phyloP scores from a whole-genome alignment of 2,888 invertebrate species.

The Eristalis intricaria region DNA sequence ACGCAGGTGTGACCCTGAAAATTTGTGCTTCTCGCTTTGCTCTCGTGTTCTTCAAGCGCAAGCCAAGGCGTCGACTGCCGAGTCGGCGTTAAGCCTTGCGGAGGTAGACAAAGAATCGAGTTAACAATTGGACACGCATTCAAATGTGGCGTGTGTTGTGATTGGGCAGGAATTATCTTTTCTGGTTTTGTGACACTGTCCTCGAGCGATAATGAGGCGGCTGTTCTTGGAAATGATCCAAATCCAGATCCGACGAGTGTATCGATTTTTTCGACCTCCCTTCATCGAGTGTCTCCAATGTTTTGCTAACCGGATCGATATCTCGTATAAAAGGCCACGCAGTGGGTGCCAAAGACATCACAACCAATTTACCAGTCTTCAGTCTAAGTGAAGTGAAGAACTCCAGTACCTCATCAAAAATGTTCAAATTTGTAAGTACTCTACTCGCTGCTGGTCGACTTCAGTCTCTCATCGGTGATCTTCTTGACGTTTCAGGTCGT shows the following conservation, averaged over 20 bases:
- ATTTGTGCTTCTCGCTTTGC: conserved; percentile 4
- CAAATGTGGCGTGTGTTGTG: conserved; percentile 45
- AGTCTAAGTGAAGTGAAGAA: conserved; percentile 34
- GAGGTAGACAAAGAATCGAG: conserved; percentile 25
- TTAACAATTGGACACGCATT: conserved; percentile 37
- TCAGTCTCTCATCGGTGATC: neutral
- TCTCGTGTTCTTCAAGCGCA: conserved; percentile 8
- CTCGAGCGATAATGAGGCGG: conserved; percentile 35
- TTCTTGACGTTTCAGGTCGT: conserved; percentile 73
- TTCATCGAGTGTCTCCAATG: neutral
- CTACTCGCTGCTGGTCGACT: too few species aligned
- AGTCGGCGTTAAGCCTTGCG: conserved; percentile 24
- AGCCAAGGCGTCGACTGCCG: neutral
- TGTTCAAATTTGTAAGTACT: conserved; percentile 56
- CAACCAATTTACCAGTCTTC: conserved; percentile 11
- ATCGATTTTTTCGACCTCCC: neutral
- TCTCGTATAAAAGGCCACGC: conserved; percentile 20
- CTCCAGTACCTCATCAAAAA: conserved; percentile 22
- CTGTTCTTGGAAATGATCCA: conserved; percentile 39
- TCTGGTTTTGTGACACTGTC: conserved; percentile 18
- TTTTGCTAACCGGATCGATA: conserved; percentile 21
- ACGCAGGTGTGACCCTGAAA: conserved; percentile 54
- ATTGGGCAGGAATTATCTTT: conserved; percentile 24
- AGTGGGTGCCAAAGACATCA: conserved; percentile 9
- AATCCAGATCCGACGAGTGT: conserved; percentile 27